A percentile compares a stretch with the other conserved stretches of the same genome.
These are phyloP conservation scores for Synergus umbraculus DNA, from an alignment of 2,888 invertebrate genomes.

Conservation along the genomic window DNA sequence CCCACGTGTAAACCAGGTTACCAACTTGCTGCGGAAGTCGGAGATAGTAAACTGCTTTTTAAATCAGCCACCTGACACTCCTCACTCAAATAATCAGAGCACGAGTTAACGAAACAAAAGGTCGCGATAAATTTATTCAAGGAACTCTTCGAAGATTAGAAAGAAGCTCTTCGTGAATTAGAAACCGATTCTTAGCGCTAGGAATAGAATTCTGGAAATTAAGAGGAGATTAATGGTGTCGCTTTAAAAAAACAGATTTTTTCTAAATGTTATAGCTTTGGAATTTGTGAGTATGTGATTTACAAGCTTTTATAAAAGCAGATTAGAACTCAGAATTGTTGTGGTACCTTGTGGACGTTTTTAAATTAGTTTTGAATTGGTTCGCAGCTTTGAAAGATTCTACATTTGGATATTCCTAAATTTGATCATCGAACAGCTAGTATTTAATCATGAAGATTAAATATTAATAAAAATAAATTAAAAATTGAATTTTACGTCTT, in stretches of 20 bases:
- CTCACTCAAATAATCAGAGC: neutral
- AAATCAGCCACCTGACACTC: constrained; percentile 1
- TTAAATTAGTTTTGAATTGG: too few species aligned
- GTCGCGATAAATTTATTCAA: neutral
- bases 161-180: neutral
- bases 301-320: neutral
- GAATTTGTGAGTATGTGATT: neutral
- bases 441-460: too few species aligned
- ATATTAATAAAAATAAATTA: too few species aligned
- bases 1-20: constrained; percentile 32
- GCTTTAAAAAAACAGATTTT: neutral
- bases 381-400: too few species aligned
- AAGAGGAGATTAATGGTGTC: neutral
- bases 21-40: constrained; percentile 19
- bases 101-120: constrained; percentile 13
- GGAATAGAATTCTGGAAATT: neutral
- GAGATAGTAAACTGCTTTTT: constrained; percentile 14
- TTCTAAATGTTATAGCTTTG: neutral
- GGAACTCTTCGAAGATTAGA: neutral
- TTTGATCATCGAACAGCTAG: too few species aligned
- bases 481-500: neutral
- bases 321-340: too few species aligned
- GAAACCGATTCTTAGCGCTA: neutral
- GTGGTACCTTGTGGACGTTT: too few species aligned
- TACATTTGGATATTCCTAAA: too few species aligned